Percentiles rank a stretch among this genome's conserved stretches.
Evolutionary conservation across 2,888 invertebrate species (phyloP).

Genomic region (Andrena camellia): DNA sequence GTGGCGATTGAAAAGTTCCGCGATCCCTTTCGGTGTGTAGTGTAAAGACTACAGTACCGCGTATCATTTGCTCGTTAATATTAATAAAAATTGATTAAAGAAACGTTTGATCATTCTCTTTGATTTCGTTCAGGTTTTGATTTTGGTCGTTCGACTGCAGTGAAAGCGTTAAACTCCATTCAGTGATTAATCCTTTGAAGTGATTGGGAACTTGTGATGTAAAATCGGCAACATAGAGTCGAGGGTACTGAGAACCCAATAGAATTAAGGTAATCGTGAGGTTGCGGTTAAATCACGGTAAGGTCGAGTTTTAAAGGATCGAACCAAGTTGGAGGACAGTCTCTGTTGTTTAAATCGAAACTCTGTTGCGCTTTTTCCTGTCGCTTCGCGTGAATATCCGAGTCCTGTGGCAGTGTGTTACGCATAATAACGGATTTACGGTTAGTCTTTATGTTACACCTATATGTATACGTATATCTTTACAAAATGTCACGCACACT

Average conservation of each 20-base stretch:
- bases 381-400: conserved; percentile 50
- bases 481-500: conserved; percentile 66
- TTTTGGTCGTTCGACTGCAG: conserved; percentile 25
- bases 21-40: neutral
- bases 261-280: too few species aligned
- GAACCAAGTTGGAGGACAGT: conserved; percentile 19
- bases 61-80: neutral
- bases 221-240: too few species aligned
- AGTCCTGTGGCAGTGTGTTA: conserved; percentile 77
- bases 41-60: too few species aligned
- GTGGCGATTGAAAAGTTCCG: neutral
- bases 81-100: neutral
- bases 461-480: conserved; percentile 71
- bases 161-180: conserved; percentile 32
- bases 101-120: neutral
- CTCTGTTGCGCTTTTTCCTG: conserved; percentile 13
- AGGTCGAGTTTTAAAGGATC: conserved; percentile 38
- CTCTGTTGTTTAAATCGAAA: conserved; percentile 25
- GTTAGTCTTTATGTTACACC: conserved; percentile 72
- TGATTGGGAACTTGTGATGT: too few species aligned
- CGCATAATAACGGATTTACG: conserved; percentile 65
- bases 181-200: conserved; percentile 42
- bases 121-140: conserved; percentile 26
- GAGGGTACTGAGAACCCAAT: too few species aligned
- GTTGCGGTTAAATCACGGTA: neutral